Evolutionary conservation across 2,797 vertebrate species (phyloP), one percentile per base, ranked within the genome.

Genomic region (Macropus fuliginosus): DNA sequence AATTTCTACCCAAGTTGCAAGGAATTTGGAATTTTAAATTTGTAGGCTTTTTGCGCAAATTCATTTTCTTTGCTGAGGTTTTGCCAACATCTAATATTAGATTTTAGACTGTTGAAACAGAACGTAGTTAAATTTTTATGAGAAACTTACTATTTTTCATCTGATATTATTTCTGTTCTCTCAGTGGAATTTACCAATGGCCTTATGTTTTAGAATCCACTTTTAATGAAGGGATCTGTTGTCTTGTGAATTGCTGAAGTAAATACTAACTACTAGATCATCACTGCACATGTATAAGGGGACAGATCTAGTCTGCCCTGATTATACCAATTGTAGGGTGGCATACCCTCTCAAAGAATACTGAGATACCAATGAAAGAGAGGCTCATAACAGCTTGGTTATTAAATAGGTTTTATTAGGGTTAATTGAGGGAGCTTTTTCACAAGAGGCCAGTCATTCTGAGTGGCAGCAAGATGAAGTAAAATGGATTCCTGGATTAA

Each of bases 91-190:
- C 10, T 59, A 5, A 29, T 57, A 66, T n/a, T 66, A 66, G 4
- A n/a, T 66, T 66, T 66, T 66, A n/a, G 62, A n/a, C 62, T 66
- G 57, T 31, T 66, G n/a, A 66, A 66, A n/a, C 34, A n/a, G 34
- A n/a, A 34, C 34, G 18, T 66, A n/a, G 14, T 66, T 66, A n/a
- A 91, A 57, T 9, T n/a, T 55, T 94, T 57, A 59, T 18, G n/a
- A 93, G 40, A 40, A 89, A 28, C 87, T 93, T 95, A 56, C 94
- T 59, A 62, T 92, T 91, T 96, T 94, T 92, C 31, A 3, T 31
- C 59, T 89, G 27, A 28, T 57, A 11, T 57, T 57, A 57, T 57
- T n/a, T 91, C 54, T 93, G 34, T 95, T 94, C 93, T 24, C 89
- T 46, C 3, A 91, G 11, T 56, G 94, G 50, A 46, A 34, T 93